Base-by-base conservation (phyloP, 2,888 invertebrate genomes). In the Lottia scabra region DNA sequence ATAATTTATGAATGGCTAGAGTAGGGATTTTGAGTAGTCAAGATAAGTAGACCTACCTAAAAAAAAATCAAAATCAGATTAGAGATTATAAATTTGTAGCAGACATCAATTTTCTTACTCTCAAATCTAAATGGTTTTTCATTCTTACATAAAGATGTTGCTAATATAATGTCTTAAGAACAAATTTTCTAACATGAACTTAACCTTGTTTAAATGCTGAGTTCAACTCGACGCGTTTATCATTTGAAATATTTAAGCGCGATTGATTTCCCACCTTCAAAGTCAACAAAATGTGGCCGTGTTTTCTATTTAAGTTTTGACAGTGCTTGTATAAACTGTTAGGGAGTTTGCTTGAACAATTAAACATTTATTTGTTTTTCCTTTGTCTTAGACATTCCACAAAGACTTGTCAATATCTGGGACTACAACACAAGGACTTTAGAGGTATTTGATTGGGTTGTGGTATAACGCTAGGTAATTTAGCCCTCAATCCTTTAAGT, bases 291-390 rank as follows among this genome's bases (percentile, higher is more conserved):
- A 30, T 66, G 66, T 65, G 65, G 65, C 66, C 66, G 48, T 30
- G 63, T 69, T 46, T 65, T 70, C 70, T 70, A 70, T 70, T 70
- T 70, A 64, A 30, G 70, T 70, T 62, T 48, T 70, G 65, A 46
- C 43, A 48, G 65, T 70, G 70, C 70, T 70, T 70, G 70, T 70
- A 70, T 70, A 70, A 70, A 70, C 70, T 70, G 70, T 70, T 70
- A 70, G 65, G 66, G 23, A 65, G 73, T 73, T 73, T 73, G 70
- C 69, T 65, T 66, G 69, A 70, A 66, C 73, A 73, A 73, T 73
- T 73, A 73, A 69, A 65, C 65, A 23, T 62, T 16, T 73, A 69
- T 73, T 73, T 69, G 69, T 64, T 38, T 69, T 70, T 44, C 63
- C 69, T 73, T 73, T 63, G 69, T 65, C 66, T 66, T 27, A 45